Conservation (phyloP, 2,113 vertebrate genomes). For the Lethenteron reissneri region DNA sequence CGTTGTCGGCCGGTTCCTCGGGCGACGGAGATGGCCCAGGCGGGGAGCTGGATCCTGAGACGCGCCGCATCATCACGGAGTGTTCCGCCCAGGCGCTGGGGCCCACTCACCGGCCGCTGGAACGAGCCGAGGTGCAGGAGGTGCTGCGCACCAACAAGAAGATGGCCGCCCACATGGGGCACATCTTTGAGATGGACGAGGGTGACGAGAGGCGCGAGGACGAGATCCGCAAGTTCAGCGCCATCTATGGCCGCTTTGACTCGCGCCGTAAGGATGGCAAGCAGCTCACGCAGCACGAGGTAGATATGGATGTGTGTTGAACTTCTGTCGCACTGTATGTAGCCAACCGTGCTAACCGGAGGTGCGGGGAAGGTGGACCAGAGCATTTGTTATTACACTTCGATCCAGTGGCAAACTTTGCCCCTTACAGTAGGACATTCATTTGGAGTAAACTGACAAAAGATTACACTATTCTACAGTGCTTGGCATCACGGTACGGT, state of each 20-base stretch:
- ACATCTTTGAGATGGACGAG: conserved; percentile 80
- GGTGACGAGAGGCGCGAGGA: conserved; percentile 70
- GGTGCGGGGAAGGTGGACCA: too few relatives aligned
- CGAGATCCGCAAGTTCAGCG: conserved; percentile 90
- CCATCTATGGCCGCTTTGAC: conserved; percentile 93
- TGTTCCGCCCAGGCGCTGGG: not conserved
- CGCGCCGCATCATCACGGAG: not conserved
- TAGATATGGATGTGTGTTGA: conserved; percentile 15
- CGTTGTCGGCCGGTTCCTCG: too few relatives aligned
- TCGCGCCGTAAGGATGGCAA: conserved; percentile 91
- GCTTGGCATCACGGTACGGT: too few relatives aligned
- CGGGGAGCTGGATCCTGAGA: not conserved
- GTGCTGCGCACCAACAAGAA: conserved; percentile 83
- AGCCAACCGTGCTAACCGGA: too few relatives aligned
- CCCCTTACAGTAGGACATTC: too few relatives aligned
- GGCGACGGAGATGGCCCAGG: too few relatives aligned
- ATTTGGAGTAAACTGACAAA: too few relatives aligned
- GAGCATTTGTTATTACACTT: too few relatives aligned
- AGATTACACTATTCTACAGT: too few relatives aligned
- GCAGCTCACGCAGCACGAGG: conserved; percentile 86
- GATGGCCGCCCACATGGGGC: conserved; percentile 82
- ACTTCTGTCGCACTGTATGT: too few relatives aligned
- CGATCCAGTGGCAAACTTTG: too few relatives aligned
- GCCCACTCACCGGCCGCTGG: conserved; percentile 13
- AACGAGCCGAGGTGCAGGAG: conserved; percentile 46